These are phyloP conservation scores for Allolobophora icterica DNA, from an alignment of 2,888 invertebrate species.

Conservation along the genomic window DNA sequence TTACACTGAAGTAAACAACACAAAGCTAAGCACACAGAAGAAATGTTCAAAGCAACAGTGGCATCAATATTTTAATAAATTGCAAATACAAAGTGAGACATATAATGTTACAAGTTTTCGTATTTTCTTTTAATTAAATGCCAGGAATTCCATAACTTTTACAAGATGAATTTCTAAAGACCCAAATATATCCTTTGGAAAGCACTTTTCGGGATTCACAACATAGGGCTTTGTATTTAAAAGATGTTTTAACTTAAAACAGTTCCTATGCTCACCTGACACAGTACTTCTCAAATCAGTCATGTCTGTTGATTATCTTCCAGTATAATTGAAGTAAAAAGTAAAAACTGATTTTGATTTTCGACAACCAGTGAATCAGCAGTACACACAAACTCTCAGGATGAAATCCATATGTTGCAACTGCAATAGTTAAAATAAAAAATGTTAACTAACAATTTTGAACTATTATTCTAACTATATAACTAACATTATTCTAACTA, in stretches of 20 bases:
- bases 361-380: neutral
- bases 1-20: no score
- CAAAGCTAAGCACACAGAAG: no score
- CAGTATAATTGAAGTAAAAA: neutral
- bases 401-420: neutral
- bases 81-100: no score
- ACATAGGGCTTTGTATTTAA: neutral
- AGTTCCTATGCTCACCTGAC: neutral
- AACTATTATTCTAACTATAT: no score
- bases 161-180: no score
- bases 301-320: neutral
- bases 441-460: neutral
- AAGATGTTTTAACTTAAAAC: neutral
- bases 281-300: neutral
- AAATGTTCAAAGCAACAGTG: no score
- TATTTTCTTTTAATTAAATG: no score
- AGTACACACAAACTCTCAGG: constrained; percentile 15
- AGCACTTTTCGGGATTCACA: neutral
- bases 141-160: no score
- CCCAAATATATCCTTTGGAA: no score
- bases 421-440: neutral
- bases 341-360: neutral
- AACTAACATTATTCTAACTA: no score
- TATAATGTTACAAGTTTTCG: no score
- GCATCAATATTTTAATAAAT: no score